Conservation (phyloP, 2,888 invertebrate species). For the Trichogramma dendrolimi region DNA sequence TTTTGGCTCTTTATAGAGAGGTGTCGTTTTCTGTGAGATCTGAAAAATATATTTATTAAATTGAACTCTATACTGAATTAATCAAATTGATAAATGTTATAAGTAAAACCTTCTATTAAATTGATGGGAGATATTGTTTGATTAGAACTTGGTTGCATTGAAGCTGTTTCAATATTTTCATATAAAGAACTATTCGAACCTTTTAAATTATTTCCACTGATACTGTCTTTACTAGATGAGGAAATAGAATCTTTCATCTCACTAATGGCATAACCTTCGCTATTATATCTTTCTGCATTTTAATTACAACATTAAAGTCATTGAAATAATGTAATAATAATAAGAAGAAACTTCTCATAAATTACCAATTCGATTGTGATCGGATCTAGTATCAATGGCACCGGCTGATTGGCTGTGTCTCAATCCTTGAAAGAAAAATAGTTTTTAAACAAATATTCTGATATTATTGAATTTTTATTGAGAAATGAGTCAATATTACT, state of each 20-base stretch:
- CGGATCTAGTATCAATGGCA: constrained; percentile 37
- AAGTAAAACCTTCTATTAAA: background rate
- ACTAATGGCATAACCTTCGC: constrained; percentile 36
- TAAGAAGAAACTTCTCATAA: background rate
- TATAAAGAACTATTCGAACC: constrained; percentile 36
- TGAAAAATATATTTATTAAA: constrained; percentile 16
- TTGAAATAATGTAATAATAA: background rate
- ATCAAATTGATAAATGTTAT: background rate
- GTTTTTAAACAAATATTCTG: background rate
- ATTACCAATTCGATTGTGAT: constrained; percentile 32
- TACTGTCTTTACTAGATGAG: constrained; percentile 32
- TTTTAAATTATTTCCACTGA: constrained; percentile 32
- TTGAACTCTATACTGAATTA: background rate
- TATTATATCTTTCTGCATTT: constrained; percentile 34
- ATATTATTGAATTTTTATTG: background rate
- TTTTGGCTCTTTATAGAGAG: constrained; percentile 18
- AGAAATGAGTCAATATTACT: background rate
- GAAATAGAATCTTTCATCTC: constrained; percentile 32
- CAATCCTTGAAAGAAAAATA: constrained; percentile 37
- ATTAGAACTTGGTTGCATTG: constrained; percentile 34
- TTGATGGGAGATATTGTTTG: constrained; percentile 24
- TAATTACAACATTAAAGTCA: background rate
- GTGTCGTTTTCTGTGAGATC: constrained; percentile 32
- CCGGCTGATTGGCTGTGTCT: constrained; percentile 42
- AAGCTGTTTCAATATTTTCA: constrained; percentile 34